phyloP scores from a whole-genome alignment of 2,797 vertebrate species.

The Prionace glauca region DNA sequence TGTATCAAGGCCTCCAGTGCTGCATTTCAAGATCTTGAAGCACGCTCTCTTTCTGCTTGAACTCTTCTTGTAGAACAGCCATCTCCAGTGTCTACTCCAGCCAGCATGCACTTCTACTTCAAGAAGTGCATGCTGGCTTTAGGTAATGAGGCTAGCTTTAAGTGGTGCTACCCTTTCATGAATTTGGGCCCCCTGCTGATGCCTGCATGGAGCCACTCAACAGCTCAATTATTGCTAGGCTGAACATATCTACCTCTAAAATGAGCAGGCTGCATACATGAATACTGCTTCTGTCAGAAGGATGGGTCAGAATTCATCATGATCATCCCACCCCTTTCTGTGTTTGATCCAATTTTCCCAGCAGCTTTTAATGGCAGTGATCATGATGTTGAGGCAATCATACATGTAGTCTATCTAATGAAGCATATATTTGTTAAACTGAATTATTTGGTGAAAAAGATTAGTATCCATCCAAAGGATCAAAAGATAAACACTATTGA shows the following conservation, averaged over 20 bases:
- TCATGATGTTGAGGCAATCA: background rate
- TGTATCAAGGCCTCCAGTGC: background rate
- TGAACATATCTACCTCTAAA: background rate
- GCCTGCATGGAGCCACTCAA: background rate
- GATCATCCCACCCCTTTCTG: background rate
- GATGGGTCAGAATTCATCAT: background rate
- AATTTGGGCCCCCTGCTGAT: too few species aligned
- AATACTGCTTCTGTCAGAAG: background rate
- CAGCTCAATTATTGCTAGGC: background rate
- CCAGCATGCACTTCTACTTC: background rate
- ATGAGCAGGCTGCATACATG: background rate
- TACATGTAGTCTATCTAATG: background rate
- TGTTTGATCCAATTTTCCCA: background rate
- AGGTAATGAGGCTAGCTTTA: background rate
- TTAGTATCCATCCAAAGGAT: background rate
- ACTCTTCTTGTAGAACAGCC: background rate
- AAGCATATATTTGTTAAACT: background rate
- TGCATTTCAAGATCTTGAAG: background rate
- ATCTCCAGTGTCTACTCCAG: background rate
- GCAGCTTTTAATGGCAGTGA: background rate
- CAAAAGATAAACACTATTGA: background rate
- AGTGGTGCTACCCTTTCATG: too few species aligned
- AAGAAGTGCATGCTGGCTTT: background rate
- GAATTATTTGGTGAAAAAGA: background rate
- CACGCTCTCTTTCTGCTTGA: background rate